phyloP scores from a whole-genome alignment of 2,888 invertebrate genomes.

The Lepetodrilus schrolli region DNA sequence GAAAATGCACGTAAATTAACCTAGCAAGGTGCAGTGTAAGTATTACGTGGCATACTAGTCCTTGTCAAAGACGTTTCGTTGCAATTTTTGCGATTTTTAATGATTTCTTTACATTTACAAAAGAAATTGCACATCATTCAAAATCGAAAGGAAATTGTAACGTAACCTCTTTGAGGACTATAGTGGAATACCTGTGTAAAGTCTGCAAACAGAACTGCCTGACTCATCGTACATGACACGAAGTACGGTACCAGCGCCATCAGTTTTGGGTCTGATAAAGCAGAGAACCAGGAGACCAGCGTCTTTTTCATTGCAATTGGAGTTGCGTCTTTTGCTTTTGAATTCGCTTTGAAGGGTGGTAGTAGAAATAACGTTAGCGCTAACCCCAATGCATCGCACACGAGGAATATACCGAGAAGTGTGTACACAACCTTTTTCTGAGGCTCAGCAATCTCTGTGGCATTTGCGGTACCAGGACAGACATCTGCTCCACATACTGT shows the following conservation, averaged over 20 bases:
- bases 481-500: conserved; percentile 55
- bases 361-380: conserved; percentile 50
- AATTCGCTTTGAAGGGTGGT: conserved; percentile 44
- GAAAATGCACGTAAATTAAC: too few relatives aligned
- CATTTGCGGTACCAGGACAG: conserved; percentile 47
- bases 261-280: conserved; percentile 48
- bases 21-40: too few relatives aligned
- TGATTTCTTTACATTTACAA: too few relatives aligned
- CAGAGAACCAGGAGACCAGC: conserved; percentile 43
- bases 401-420: conserved; percentile 58
- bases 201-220: conserved; percentile 65
- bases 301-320: conserved; percentile 30
- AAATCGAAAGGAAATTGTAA: too few relatives aligned
- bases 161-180: too few relatives aligned
- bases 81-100: too few relatives aligned
- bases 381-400: conserved; percentile 54
- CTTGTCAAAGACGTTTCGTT: too few relatives aligned
- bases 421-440: conserved; percentile 49
- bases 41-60: too few relatives aligned
- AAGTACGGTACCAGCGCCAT: conserved; percentile 63
- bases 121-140: too few relatives aligned
- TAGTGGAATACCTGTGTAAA: conserved; percentile 72
- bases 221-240: conserved; percentile 64
- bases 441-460: conserved; percentile 43
- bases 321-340: conserved; percentile 23